These are phyloP conservation scores for Fragum whitleyi DNA, from an alignment of 2,888 invertebrate species.

Conservation along the genomic window DNA sequence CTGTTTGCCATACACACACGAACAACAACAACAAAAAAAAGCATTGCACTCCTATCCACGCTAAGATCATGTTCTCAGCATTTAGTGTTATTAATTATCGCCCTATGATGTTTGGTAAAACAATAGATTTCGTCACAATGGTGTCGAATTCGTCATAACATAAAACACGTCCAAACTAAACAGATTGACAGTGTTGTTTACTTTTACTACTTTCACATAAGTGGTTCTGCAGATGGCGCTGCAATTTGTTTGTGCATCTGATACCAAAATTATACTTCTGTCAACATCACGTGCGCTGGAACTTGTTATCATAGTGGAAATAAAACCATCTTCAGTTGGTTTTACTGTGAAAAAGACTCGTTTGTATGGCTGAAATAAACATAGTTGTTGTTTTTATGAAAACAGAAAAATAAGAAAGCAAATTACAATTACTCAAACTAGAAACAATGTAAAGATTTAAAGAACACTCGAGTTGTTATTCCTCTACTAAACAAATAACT, in stretches of 20 bases:
- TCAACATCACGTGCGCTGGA: background rate
- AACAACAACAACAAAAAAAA: no score
- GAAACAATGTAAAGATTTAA: no score
- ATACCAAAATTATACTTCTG: background rate
- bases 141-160: background rate
- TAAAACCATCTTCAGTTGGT: background rate
- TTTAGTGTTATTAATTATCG: no score
- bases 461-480: no score
- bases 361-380: no score
- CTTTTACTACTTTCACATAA: conserved; percentile 4
- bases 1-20: no score
- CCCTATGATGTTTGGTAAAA: background rate
- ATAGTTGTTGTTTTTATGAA: no score
- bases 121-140: background rate
- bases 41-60: no score
- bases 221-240: background rate
- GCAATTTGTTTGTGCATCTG: background rate
- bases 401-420: no score
- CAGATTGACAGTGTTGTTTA: background rate
- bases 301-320: background rate
- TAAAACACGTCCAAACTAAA: conserved; percentile 1
- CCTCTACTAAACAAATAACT: no score
- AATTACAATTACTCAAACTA: no score
- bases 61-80: no score
- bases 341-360: background rate